Evolutionary conservation across 2,888 invertebrate species (phyloP).

Genomic region (Oegoconia quadripuncta): DNA sequence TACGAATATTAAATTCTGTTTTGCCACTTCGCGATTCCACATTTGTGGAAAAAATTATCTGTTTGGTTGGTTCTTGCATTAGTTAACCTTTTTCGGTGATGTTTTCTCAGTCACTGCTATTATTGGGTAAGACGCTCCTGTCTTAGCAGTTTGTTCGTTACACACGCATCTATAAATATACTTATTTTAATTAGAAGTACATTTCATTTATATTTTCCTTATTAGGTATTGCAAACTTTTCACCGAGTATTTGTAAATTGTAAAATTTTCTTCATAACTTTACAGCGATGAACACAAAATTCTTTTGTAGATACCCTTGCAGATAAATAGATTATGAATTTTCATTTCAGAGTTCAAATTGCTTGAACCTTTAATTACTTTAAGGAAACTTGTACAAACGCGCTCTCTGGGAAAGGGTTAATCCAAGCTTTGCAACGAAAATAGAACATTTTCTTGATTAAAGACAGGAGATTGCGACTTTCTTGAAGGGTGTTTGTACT

Average conservation of each 20-base stretch:
- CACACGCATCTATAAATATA: too few species aligned
- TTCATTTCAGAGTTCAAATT: slow-evolving; percentile 58
- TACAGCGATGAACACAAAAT: slow-evolving; percentile 30
- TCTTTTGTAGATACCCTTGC: slow-evolving; percentile 37
- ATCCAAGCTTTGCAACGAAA: slow-evolving; percentile 57
- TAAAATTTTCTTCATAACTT: slow-evolving; percentile 23
- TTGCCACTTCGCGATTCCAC: slow-evolving; percentile 76
- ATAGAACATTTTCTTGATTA: slow-evolving; percentile 60
- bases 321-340: slow-evolving; percentile 60
- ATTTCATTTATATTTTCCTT: background rate
- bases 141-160: background rate
- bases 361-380: slow-evolving; percentile 66
- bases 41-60: slow-evolving; percentile 63
- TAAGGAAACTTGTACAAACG: slow-evolving; percentile 61
- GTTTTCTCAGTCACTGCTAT: slow-evolving; percentile 23
- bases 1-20: slow-evolving; percentile 80
- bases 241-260: slow-evolving; percentile 20
- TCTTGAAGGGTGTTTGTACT: slow-evolving; percentile 27
- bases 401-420: slow-evolving; percentile 49
- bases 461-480: slow-evolving; percentile 39
- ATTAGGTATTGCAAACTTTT: slow-evolving; percentile 10
- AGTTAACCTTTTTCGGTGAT: slow-evolving; percentile 57
- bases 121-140: background rate
- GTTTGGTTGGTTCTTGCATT: slow-evolving; percentile 61
- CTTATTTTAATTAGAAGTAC: slow-evolving; percentile 1